Base-by-base conservation (phyloP, 2,888 invertebrate genomes). In the Epistrophe grossulariae region DNA sequence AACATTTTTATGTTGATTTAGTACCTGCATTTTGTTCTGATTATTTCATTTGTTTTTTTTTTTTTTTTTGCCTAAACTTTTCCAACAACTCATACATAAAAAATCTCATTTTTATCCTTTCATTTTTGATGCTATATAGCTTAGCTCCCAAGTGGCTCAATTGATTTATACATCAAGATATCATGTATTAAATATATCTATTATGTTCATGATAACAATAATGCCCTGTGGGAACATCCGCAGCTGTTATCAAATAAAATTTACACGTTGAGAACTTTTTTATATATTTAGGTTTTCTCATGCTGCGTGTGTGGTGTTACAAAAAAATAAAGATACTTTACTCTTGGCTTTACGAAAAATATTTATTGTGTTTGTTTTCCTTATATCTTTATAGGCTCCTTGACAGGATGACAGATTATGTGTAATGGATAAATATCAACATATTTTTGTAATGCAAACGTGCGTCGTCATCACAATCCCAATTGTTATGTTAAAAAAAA, bases 191-290 rank as follows among this genome's bases (percentile, higher is more conserved):
- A 24, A 24, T 38, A 7, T 38, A 40, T 52, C 19, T 13, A 52
- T 38, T 52, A 40, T 66, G 74, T 79, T 70, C 55, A 70, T 66
- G 64, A 66, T 60, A 43, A 62, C 50, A 70, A 70, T 70, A 70
- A 70, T 70, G n/a, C 59, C 62, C 70, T 66, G 17, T 52, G 84
- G 76, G 79, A 84, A 76, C 48, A 52, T 19, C 17, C 43, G 10
- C 84, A 84, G 76, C 64, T 84, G 84, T 66, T 64, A 40, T 38
- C 74, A 62, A 48, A 35, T 28, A 52, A 70, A 55, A 62, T 45
- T 55, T 55, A 50, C 48, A 68, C 50, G 38, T 48, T 50, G 9
- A 38, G 19, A 35, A 15, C 13, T 50, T 68, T 68, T 24, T 24
- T 24, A 24, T 24, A 24, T 64, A n/a, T 68, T 35, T 50, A 28